These are phyloP conservation scores for Dinothrombium tinctorium DNA, from an alignment of 1,140 invertebrate species.

Conservation along the genomic window DNA sequence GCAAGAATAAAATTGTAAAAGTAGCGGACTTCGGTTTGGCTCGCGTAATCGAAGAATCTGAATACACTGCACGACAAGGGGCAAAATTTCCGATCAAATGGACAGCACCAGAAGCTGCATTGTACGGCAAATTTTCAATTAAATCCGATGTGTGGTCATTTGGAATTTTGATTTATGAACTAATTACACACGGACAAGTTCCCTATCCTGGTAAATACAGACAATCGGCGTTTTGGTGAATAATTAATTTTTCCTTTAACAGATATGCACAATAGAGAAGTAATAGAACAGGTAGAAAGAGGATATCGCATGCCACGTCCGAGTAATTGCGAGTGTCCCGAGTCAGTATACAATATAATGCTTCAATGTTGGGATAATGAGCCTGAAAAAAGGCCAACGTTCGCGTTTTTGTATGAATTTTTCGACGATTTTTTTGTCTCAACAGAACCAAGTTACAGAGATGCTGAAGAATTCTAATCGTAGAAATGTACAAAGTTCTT, in stretches of 20 bases:
- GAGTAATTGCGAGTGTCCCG: constrained; percentile 36
- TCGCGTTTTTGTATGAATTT: constrained; percentile 85
- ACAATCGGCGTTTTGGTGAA: too few relatives aligned
- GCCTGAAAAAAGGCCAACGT: constrained; percentile 80
- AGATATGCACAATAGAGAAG: constrained; percentile 80
- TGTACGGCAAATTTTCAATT: constrained; percentile 80
- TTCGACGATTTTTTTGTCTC: constrained; percentile 92
- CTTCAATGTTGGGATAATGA: constrained; percentile 74
- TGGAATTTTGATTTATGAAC: constrained; percentile 82
- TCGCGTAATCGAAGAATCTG: constrained; percentile 83
- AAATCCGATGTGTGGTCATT: constrained; percentile 99
- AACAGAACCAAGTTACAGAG: constrained; percentile 72
- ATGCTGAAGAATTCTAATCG: constrained; percentile 33
- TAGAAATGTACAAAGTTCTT: too few relatives aligned
- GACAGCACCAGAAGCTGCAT: constrained; percentile 89
- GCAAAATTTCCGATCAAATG: constrained; percentile 86
- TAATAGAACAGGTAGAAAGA: constrained; percentile 79
- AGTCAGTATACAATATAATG: constrained; percentile 77
- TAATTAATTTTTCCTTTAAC: too few relatives aligned
- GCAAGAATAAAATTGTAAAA: constrained; percentile 80
- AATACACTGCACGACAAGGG: constrained; percentile 84
- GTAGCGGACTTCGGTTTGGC: constrained; percentile 93
- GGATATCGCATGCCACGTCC: constrained; percentile 84
- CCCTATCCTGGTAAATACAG: constrained; percentile 60
- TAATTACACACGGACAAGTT: constrained; percentile 74